Conservation (phyloP, 2,113 vertebrate species). For the Phodopus roborovskii region DNA sequence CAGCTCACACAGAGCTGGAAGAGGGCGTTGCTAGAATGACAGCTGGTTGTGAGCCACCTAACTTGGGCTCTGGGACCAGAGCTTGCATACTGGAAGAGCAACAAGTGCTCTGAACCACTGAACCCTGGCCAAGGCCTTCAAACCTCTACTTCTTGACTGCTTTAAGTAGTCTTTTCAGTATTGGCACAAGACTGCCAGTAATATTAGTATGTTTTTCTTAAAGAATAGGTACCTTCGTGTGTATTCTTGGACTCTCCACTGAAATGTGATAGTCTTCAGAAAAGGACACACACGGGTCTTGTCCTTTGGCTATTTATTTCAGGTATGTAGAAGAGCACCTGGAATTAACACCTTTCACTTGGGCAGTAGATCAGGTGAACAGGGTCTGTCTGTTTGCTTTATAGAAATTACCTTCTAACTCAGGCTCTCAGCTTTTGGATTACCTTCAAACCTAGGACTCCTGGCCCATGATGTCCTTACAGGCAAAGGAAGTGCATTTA, state of each 20-base stretch:
- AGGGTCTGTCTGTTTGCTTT: background rate
- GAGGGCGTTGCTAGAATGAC: background rate
- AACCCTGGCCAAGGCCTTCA: too few species aligned
- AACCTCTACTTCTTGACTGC: background rate
- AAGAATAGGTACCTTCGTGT: background rate
- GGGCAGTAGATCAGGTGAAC: background rate
- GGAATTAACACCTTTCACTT: background rate
- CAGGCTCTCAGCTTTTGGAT: background rate
- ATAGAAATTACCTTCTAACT: background rate
- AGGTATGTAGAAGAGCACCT: background rate
- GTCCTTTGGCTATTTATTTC: background rate
- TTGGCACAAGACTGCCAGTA: background rate
- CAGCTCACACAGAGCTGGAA: background rate
- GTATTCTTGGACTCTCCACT: slow-evolving; percentile 8
- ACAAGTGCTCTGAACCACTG: too few species aligned
- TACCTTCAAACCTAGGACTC: background rate
- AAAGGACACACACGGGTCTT: background rate
- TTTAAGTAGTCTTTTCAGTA: background rate
- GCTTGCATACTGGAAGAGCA: background rate
- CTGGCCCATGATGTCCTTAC: background rate
- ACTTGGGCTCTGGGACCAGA: background rate
- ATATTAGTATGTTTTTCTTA: background rate
- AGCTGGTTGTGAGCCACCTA: background rate
- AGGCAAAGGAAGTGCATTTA: background rate
- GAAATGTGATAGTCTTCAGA: slow-evolving; percentile 42